Evolutionary conservation across 2,113 vertebrate genomes (phyloP).

Genomic region (Neodontobutis hainanensis): DNA sequence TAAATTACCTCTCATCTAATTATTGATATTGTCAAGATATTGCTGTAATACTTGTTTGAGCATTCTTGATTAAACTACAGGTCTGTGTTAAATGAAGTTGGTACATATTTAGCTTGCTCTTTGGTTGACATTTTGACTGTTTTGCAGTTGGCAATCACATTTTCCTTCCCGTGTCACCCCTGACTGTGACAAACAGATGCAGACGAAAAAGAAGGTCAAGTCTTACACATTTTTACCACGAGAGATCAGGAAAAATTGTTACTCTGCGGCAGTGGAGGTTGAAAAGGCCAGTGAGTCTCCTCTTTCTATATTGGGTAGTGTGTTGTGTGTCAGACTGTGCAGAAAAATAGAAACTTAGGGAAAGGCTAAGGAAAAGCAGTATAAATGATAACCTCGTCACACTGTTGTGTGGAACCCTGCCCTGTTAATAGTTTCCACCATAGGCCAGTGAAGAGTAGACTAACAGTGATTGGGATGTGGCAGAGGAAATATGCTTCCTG

Average conservation of each 20-base stretch:
- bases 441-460: conserved; percentile 57
- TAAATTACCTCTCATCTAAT: too few relatives aligned
- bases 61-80: too few relatives aligned
- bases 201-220: conserved; percentile 74
- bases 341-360: conserved; percentile 30
- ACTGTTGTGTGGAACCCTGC: conserved; percentile 64
- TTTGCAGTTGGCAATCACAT: conserved; percentile 65
- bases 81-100: background rate
- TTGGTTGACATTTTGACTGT: conserved; percentile 48
- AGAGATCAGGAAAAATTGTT: conserved; percentile 80
- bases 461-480: conserved; percentile 30
- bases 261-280: conserved; percentile 69
- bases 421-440: conserved; percentile 79
- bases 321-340: conserved; percentile 61
- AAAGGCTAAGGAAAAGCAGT: conserved; percentile 45
- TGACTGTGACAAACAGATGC: conserved; percentile 64
- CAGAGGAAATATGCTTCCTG: conserved; percentile 73
- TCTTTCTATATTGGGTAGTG: conserved; percentile 68
- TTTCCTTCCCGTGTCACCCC: conserved; percentile 71
- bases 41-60: too few relatives aligned
- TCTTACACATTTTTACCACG: conserved; percentile 74
- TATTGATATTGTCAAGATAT: too few relatives aligned
- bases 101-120: conserved; percentile 21
- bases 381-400: conserved; percentile 70
- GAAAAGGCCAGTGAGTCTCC: conserved; percentile 66